Conservation (phyloP, 2,797 vertebrate species). For the Miichthys miiuy region DNA sequence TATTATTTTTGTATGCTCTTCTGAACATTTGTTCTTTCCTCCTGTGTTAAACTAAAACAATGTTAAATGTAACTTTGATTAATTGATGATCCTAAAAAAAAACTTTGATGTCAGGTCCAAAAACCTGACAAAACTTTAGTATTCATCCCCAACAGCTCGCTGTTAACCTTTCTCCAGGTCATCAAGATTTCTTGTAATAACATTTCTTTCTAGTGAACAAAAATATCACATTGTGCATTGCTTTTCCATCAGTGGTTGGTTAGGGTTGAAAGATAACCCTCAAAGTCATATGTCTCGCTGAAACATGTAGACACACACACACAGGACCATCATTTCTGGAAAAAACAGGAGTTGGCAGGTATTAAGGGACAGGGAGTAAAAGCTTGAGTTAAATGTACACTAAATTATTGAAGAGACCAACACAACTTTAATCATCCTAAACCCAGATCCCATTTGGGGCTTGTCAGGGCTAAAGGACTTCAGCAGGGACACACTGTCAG, state of each 20-base stretch:
- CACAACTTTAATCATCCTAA: constrained; percentile 63
- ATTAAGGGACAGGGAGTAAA: constrained; percentile 42
- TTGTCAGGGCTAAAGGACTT: constrained; percentile 69
- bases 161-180: constrained; percentile 50
- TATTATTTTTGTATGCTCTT: not conserved
- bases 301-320: constrained; percentile 27
- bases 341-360: constrained; percentile 34
- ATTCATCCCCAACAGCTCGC: constrained; percentile 16
- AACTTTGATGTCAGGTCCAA: not conserved
- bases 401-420: constrained; percentile 75
- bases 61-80: not conserved
- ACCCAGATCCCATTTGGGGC: constrained; percentile 65
- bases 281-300: constrained; percentile 29
- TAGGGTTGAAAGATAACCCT: constrained; percentile 13
- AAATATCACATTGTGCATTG: constrained; percentile 12
- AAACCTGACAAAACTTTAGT: constrained; percentile 30
- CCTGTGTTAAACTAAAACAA: constrained; percentile 3
- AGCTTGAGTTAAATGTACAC: constrained; percentile 68
- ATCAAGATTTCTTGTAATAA: constrained; percentile 57
- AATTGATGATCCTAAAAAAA: constrained; percentile 1
- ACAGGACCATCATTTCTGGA: constrained; percentile 27
- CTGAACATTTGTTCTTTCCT: not conserved
- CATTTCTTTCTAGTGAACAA: constrained; percentile 42
- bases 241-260: no score
- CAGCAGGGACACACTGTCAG: constrained; percentile 62